Percentiles rank a stretch among this genome's conserved stretches.
Conservation (phyloP, 2,113 vertebrate genomes). For the Butorides virescens region DNA sequence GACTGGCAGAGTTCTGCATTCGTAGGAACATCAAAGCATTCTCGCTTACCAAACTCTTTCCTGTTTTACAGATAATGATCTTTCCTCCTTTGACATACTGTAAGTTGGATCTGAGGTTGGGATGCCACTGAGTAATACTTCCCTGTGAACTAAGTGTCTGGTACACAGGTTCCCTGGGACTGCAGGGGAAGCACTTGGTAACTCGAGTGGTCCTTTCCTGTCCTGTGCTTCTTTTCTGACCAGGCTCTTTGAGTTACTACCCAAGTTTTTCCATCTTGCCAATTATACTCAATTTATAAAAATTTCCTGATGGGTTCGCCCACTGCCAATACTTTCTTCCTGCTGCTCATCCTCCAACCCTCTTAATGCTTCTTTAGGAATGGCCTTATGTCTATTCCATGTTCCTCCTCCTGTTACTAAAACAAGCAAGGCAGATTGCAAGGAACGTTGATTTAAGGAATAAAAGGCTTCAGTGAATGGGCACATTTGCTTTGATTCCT, state of each 20-base stretch:
- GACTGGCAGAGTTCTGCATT: not conserved
- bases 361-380: not conserved
- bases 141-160: not conserved
- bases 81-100: not conserved
- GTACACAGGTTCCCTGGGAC: not conserved
- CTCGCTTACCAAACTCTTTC: not conserved
- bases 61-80: not conserved
- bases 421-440: not conserved
- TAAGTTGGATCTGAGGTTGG: not conserved
- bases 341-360: not conserved
- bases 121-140: not conserved
- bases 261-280: not conserved
- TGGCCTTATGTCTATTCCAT: not conserved
- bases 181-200: not conserved
- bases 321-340: not conserved
- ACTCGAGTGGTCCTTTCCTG: not conserved
- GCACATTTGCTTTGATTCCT: not conserved
- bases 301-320: not conserved
- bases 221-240: not conserved
- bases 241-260: not conserved
- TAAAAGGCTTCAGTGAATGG: not conserved
- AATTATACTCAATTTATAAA: not conserved
- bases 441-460: not conserved
- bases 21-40: not conserved
- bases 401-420: not conserved